phyloP scores from a whole-genome alignment of 2,888 invertebrate genomes.

The Eueremaeus valkanovi region DNA sequence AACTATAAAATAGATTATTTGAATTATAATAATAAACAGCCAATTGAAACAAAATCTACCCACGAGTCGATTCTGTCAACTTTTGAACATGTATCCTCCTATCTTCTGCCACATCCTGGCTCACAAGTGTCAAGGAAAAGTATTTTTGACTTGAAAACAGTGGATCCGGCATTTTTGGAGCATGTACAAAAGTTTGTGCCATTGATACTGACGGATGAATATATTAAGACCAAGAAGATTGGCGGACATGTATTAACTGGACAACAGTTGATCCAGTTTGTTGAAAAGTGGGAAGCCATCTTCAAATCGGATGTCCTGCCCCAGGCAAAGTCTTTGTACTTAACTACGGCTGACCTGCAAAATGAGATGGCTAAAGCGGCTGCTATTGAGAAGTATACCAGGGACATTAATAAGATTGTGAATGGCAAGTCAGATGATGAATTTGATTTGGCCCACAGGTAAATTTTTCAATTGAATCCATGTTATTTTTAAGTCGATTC shows the following conservation, averaged over 20 bases:
- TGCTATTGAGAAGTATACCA: too few species aligned
- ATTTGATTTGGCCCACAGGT: too few species aligned
- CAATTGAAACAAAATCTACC: slow-evolving; percentile 86
- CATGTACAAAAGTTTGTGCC: slow-evolving; percentile 83
- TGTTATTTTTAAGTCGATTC: too few species aligned
- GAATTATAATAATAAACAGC: slow-evolving; percentile 69
- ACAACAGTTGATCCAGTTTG: neutral
- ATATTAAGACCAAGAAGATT: slow-evolving; percentile 90
- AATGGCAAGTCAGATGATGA: too few species aligned
- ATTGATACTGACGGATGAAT: slow-evolving; percentile 78
- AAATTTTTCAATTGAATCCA: too few species aligned
- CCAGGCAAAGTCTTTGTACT: too few species aligned
- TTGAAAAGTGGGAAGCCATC: too few species aligned
- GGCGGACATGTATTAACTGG: slow-evolving; percentile 88
- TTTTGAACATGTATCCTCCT: slow-evolving; percentile 91
- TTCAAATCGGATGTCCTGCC: too few species aligned
- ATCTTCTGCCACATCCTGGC: slow-evolving; percentile 97
- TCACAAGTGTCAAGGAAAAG: slow-evolving; percentile 83
- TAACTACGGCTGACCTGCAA: too few species aligned
- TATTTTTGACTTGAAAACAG: slow-evolving; percentile 45
- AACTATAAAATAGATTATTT: neutral
- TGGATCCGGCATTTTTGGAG: slow-evolving; percentile 70
- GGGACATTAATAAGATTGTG: too few species aligned
- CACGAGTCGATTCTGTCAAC: slow-evolving; percentile 90
- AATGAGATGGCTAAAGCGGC: too few species aligned